Evolutionary conservation across 1,140 invertebrate genomes (phyloP), one percentile per base, ranked within the genome.

Genomic region (Popillia japonica): DNA sequence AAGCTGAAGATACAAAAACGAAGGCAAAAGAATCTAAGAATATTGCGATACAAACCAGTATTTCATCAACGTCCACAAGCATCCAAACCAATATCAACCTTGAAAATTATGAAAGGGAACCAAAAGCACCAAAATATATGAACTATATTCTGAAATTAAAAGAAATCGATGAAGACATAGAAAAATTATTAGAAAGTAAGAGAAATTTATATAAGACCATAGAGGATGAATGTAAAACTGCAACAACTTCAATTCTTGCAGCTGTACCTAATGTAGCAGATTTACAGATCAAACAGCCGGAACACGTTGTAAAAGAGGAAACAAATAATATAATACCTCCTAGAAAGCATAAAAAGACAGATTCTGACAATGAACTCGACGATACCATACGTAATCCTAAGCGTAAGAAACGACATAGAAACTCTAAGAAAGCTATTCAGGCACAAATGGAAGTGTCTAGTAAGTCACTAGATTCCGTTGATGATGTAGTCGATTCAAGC

Each of bases 141-240:
- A 40, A 76, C 48, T 48, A 48, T 48, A 55, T 76, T 14, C 14
- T 34, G 0, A 76, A 76, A 59, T 76, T 76, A 55, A 76, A 27
- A 8, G 11, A 78, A 22, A 79, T 82, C 40, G 81, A 82, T 74
- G 74, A 79, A 55, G 77, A 82, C 75, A 80, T 82, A 14, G 72
- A 68, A 75, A 74, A 74, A 27, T 74, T 82, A 44, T 78, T 77
- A 40, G 77, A 80, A 75, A 23, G n/a, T 6, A 76, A 59, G 23
- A 23, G 22, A n/a, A 40, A 55, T 20, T 10, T 76, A 9, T 76
- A 76, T 48, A 44, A 76, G 17, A 22, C 14, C 20, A 42, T 68
- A 68, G 61, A 68, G 14, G 27, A 34, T 6, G 27, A 34, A 68
- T 68, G 22, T n/a, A 68, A 34, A 23, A 22, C 61, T 6, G 6